Evolutionary conservation across 2,113 vertebrate genomes (phyloP).

Genomic region (Caranx melampygus): DNA sequence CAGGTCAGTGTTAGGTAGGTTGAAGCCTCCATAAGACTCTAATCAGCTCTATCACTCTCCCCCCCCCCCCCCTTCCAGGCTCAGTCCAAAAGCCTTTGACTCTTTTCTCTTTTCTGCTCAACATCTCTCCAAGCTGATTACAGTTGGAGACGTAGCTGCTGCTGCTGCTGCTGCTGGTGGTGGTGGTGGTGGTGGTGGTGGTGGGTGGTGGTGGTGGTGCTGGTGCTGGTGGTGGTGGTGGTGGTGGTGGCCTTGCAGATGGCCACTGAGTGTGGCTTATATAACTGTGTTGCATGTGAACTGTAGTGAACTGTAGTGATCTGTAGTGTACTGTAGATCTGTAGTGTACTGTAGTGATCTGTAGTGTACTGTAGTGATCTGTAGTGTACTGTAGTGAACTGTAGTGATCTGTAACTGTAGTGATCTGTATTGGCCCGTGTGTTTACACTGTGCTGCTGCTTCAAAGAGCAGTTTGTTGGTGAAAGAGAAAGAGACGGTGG

Average conservation of each 20-base stretch:
- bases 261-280: slow-evolving; percentile 65
- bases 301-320: slow-evolving; percentile 11
- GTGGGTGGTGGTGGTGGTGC: neutral
- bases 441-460: slow-evolving; percentile 44
- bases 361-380: no score
- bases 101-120: slow-evolving; percentile 23
- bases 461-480: slow-evolving; percentile 54
- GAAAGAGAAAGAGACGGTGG: slow-evolving; percentile 33
- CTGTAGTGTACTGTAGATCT: neutral
- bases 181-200: neutral
- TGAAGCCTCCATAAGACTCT: slow-evolving; percentile 15
- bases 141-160: neutral
- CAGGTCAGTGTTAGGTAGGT: neutral
- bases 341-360: slow-evolving; percentile 2
- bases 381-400: slow-evolving; percentile 32
- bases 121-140: slow-evolving; percentile 52
- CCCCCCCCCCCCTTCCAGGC: no score
- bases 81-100: no score
- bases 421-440: slow-evolving; percentile 18
- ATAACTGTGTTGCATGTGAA: slow-evolving; percentile 63
- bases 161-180: no score
- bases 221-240: no score
- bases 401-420: no score
- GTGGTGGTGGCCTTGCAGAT: slow-evolving; percentile 52
- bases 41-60: slow-evolving; percentile 5